These are phyloP conservation scores for Sycophila sp. DNA, from an alignment of 1,140 invertebrate species.

Conservation along the genomic window DNA sequence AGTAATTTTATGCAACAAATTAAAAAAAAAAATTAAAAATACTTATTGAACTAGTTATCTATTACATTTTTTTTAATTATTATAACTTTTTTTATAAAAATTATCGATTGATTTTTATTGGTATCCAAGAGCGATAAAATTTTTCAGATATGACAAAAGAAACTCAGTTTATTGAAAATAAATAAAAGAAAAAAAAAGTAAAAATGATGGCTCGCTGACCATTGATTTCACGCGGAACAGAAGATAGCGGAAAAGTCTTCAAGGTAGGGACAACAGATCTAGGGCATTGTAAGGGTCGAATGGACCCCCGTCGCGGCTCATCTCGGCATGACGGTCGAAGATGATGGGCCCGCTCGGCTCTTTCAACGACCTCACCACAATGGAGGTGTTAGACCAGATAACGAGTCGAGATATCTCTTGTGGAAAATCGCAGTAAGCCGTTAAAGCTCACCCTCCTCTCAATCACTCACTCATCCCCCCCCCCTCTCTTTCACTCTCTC, in stretches of 20 bases:
- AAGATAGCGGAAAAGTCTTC: constrained; percentile 27
- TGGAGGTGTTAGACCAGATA: constrained; percentile 41
- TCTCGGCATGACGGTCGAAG: constrained; percentile 22
- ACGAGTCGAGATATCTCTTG: constrained; percentile 27
- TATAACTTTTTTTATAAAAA: too few species aligned
- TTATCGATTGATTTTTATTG: too few species aligned
- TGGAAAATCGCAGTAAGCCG: constrained; percentile 31
- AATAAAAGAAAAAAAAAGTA: not conserved
- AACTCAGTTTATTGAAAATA: too few species aligned
- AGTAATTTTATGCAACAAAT: too few species aligned
- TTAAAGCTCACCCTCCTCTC: constrained; percentile 20
- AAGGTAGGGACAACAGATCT: constrained; percentile 21
- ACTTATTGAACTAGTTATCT: too few species aligned
- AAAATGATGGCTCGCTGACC: not conserved
- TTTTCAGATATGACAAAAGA: too few species aligned
- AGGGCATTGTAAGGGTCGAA: constrained; percentile 4
- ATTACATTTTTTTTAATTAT: too few species aligned
- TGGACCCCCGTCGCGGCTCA: constrained; percentile 28
- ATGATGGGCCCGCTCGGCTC: constrained; percentile 9
- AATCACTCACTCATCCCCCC: not conserved
- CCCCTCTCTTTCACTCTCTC: too few species aligned
- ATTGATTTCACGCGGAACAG: not conserved
- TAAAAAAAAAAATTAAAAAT: too few species aligned
- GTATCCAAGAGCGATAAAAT: too few species aligned
- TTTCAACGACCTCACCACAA: constrained; percentile 33